A percentile compares a stretch with the other conserved stretches of the same genome.
These are phyloP conservation scores for Caradrina clavipalpis DNA, from an alignment of 2,888 invertebrate genomes.

Conservation along the genomic window DNA sequence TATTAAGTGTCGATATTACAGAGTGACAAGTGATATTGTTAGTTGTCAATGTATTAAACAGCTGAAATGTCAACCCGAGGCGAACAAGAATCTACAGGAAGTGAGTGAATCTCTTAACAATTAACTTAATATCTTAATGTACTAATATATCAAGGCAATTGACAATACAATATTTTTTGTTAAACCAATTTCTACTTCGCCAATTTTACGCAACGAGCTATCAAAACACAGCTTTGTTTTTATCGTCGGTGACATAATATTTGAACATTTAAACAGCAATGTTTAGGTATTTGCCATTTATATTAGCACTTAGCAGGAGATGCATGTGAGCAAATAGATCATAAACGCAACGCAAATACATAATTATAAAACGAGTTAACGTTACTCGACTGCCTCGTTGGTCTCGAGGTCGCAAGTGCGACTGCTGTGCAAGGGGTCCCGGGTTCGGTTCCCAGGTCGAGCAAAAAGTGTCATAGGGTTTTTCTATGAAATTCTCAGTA, in stretches of 20 bases:
- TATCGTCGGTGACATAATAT: background rate
- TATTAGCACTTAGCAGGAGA: constrained; percentile 16
- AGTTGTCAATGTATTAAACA: too few relatives aligned
- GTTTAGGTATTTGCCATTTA: constrained; percentile 3
- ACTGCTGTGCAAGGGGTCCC: too few relatives aligned
- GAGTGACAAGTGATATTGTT: constrained; percentile 2
- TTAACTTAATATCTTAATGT: background rate
- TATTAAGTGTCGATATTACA: too few relatives aligned
- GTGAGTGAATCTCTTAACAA: background rate
- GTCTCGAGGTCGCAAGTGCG: too few relatives aligned
- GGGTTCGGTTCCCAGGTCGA: too few relatives aligned
- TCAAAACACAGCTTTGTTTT: background rate
- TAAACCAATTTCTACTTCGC: background rate
- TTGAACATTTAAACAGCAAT: constrained; percentile 3
- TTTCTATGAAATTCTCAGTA: too few relatives aligned
- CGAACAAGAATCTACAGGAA: background rate
- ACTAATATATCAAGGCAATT: background rate
- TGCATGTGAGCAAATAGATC: constrained; percentile 18
- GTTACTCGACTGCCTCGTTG: too few relatives aligned
- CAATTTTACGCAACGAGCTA: background rate
- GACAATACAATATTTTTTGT: background rate
- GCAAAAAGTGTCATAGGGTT: too few relatives aligned
- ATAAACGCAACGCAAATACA: constrained; percentile 17
- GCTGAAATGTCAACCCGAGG: background rate
- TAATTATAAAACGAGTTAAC: background rate